Evolutionary conservation across 2,113 vertebrate species (phyloP), one percentile per base, ranked within the genome.

Genomic region (Mormyrus iriodes): DNA sequence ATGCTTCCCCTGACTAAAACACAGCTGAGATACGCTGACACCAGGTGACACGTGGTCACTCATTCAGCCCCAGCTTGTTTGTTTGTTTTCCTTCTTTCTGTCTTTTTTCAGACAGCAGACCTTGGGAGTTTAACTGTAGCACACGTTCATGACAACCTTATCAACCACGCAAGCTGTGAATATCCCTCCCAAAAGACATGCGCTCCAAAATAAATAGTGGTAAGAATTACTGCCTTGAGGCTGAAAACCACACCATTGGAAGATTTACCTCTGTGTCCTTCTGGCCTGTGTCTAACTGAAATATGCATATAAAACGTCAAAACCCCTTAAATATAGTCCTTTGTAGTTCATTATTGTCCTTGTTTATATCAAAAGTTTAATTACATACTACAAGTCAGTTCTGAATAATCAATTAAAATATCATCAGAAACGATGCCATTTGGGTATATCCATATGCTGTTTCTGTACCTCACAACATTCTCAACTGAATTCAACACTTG

Each of bases 1-100:
- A 84, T 84, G 31, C 52, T 39, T 89, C 88, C 51, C 21, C 19
- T 55, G 88, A 84, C 24, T 89, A 84, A 42, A 84, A 46, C 10
- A 24, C 35, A 19, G 35, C 61, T 2, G 39, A 46, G 88, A 82
- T 44, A 44, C 21, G 31, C 39, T 49, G 35, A 89, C 73, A 27
- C 51, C 76, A n/a, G 49, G 51, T 42, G 88, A 13, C 31, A 53
- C 15, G 7, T 35, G 88, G 65, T n/a, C 35, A 31, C 46, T 19
- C 61, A 35, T n/a, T 76, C n/a, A 51, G 48, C 17, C 27, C 46
- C 27, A 13, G 12, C 3, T 88, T 82, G 48, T 53, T 52, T 85
- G 83, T 69, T 31, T 27, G 24, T 27, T 4, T 69, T 35, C 17
- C 27, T n/a, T 52, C 39, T 86, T 19, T 19, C 3, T 27, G 31